A percentile compares a stretch with the other conserved stretches of the same genome.
Evolutionary conservation across 37 sponge, comb jelly and placozoan genomes (phyloP).

Genomic region (Ephydatia muelleri): DNA sequence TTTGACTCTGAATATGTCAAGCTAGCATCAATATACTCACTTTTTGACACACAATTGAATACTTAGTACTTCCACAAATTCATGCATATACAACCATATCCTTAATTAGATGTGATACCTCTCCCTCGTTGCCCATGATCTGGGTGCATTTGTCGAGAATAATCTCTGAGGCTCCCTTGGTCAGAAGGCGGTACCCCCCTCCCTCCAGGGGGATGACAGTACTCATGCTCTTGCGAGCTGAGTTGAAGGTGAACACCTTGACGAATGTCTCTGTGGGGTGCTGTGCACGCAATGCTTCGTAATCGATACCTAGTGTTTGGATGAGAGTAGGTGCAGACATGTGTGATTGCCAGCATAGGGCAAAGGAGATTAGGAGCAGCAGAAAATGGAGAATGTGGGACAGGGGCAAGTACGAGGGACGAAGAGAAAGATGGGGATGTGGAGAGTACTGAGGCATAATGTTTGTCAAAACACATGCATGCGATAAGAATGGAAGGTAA

Average conservation of each 20-base stretch:
- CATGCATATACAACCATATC: not conserved
- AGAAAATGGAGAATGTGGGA: too few species aligned
- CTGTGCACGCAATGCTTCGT: slow-evolving; percentile 59
- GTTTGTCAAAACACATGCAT: too few species aligned
- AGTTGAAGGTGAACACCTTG: slow-evolving; percentile 92
- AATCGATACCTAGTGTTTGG: slow-evolving; percentile 68
- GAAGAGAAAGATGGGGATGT: not conserved
- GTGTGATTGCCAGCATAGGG: not conserved
- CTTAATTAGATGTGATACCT: not conserved
- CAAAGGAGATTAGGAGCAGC: not conserved
- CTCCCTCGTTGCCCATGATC: slow-evolving; percentile 53
- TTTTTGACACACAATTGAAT: too few species aligned
- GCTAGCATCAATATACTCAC: too few species aligned
- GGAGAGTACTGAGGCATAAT: too few species aligned
- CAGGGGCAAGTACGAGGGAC: too few species aligned
- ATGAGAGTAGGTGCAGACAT: slow-evolving; percentile 4
- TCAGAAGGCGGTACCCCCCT: slow-evolving; percentile 82
- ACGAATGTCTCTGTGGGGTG: slow-evolving; percentile 69
- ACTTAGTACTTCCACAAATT: too few species aligned
- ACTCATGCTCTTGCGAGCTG: slow-evolving; percentile 94
- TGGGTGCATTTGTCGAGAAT: slow-evolving; percentile 73
- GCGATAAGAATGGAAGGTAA: too few species aligned
- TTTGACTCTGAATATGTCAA: too few species aligned
- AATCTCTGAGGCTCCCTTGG: slow-evolving; percentile 96
- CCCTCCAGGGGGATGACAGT: slow-evolving; percentile 75